Base-by-base conservation (phyloP, 2,888 invertebrate species). In the Gymnocheta viridis region DNA sequence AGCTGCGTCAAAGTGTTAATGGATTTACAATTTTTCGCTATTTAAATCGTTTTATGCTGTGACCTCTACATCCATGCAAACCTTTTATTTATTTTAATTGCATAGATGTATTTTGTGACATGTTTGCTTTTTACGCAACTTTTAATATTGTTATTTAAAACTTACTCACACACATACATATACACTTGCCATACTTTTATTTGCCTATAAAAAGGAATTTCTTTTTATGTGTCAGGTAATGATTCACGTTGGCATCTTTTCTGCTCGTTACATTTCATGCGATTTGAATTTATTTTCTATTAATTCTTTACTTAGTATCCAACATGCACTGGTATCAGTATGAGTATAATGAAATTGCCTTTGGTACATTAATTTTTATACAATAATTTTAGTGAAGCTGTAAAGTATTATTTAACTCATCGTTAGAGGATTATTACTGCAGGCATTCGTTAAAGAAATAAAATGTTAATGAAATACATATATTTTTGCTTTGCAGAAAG, bases 391-490 rank as follows among this genome's bases (percentile, higher is more conserved):
- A 35, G 14, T 58, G 56, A 69, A 64, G 41, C 10, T 38, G 35
- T 19, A 38, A 27, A 82, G 56, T 17, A 27, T 69, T 81, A 44
- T 62, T 76, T 62, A 76, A 74, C 62, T 81, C 35, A 24, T 82
- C 69, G 22, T 64, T 76, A 27, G 6, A n/a, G 6, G 2, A 12
- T 4, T 17, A n/a, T 29, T 54, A 54, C 29, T 51, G 14, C 2
- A 51, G 6, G 24, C 5, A 41, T 41, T 41, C 14, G 4, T 41
- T n/a, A 12, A 41, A n/a, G 0, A 22, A n/a, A 56, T 27, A 19
- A 9, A 56, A 32, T 24, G 0, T 32, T 56, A 17, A 29, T 17
- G n/a, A 4, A 7, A 49, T 5, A 32, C 5, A 32, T 32, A n/a
- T n/a, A n/a, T 32, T 32, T 32, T 32, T 32, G 32, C 32, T n/a